Percentiles rank a stretch among this genome's conserved stretches.
Evolutionary conservation across 1,140 invertebrate genomes (phyloP).

Genomic region (Dreissena polymorpha): DNA sequence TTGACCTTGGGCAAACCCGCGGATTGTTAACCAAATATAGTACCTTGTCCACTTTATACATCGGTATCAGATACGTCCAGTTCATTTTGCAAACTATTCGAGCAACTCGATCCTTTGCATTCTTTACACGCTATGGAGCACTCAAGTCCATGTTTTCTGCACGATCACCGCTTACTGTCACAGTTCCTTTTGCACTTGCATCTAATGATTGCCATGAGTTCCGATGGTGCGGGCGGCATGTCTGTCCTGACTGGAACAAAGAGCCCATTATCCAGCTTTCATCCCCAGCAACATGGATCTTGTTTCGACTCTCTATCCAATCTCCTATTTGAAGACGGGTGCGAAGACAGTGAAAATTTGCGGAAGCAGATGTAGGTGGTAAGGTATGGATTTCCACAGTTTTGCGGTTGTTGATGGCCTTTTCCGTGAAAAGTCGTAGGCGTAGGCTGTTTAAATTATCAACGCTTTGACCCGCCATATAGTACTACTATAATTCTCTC

Average conservation of each 20-base stretch:
- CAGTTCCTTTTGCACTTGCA: conserved; percentile 61
- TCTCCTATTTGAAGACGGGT: conserved; percentile 35
- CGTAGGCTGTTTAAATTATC: conserved; percentile 14
- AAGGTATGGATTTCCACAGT: conserved; percentile 19
- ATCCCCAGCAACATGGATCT: conserved; percentile 52
- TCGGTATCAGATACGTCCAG: too few relatives aligned
- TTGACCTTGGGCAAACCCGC: too few relatives aligned
- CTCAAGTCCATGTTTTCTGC: conserved; percentile 52
- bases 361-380: conserved; percentile 38
- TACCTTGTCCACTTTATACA: too few relatives aligned
- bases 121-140: conserved; percentile 53
- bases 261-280: conserved; percentile 31
- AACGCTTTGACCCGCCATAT: conserved; percentile 17
- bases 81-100: conserved; percentile 18
- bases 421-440: neutral
- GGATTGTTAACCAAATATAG: too few relatives aligned
- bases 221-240: conserved; percentile 56
- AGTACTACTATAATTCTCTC: conserved; percentile 24
- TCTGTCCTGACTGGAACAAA: conserved; percentile 38
- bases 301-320: conserved; percentile 31
- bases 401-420: neutral
- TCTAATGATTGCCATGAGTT: conserved; percentile 51
- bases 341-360: conserved; percentile 21
- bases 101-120: conserved; percentile 54
- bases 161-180: conserved; percentile 54